phyloP scores from a whole-genome alignment of 2,113 vertebrate species.

The Oreochromis tanganicae region DNA sequence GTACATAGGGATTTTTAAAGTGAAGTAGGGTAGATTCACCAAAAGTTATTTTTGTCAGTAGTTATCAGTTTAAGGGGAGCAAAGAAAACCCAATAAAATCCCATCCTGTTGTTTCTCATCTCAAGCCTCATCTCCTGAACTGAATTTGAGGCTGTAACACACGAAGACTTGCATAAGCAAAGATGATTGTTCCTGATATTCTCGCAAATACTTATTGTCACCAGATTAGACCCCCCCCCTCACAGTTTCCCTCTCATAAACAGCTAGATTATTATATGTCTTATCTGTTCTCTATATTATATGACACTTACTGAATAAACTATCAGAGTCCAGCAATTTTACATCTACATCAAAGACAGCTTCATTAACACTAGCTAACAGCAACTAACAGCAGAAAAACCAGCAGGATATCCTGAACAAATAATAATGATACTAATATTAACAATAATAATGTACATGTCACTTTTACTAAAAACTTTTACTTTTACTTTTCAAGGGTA shows the following conservation, averaged over 20 bases:
- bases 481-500: not conserved
- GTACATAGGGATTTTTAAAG: not conserved
- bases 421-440: not conserved
- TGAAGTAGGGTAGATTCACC: not conserved
- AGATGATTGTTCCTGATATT: not conserved
- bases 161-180: accelerated
- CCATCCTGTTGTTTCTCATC: not conserved
- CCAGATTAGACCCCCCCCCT: not conserved
- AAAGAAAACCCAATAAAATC: not conserved
- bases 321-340: not conserved
- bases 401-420: accelerated
- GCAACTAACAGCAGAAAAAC: accelerated
- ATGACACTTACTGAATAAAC: too few species aligned
- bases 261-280: not conserved
- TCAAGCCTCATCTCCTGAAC: not conserved
- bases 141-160: not conserved
- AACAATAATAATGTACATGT: not conserved
- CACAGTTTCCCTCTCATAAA: not conserved
- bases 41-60: not conserved
- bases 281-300: not conserved
- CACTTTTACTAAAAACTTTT: not conserved
- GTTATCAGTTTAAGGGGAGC: not conserved
- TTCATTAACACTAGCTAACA: not conserved
- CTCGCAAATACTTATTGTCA: not conserved
- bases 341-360: not conserved